phyloP scores from a whole-genome alignment of 2,888 invertebrate species.

The Cancer borealis region DNA sequence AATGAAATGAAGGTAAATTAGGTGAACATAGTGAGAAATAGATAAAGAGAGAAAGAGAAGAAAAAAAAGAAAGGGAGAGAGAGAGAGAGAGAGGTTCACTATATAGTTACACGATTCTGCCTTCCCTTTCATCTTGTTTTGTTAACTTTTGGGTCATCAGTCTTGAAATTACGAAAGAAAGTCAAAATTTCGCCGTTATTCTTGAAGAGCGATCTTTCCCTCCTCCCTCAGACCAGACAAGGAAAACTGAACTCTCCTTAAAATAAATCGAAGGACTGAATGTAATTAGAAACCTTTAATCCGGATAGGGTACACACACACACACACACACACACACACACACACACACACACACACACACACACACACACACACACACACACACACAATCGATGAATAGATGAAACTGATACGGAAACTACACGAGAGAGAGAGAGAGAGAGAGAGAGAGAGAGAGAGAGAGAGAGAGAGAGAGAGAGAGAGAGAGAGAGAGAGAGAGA shows the following conservation, averaged over 20 bases:
- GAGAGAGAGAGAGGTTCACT: neutral
- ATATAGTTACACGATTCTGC: neutral
- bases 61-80: slow-evolving; percentile 5
- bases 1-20: too few species aligned
- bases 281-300: neutral
- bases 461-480: too few species aligned
- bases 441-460: too few species aligned
- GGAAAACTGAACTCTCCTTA: neutral
- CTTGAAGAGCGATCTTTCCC: neutral
- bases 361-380: neutral
- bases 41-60: neutral
- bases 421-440: neutral
- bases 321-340: neutral
- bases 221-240: neutral
- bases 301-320: neutral
- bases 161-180: neutral
- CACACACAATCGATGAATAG: neutral
- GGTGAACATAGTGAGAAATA: neutral
- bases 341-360: neutral
- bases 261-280: neutral
- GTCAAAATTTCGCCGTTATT: neutral
- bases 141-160: neutral
- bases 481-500: slow-evolving; percentile 20
- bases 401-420: neutral
- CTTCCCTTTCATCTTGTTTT: neutral